Evolutionary conservation across 2,113 vertebrate genomes (phyloP).

Genomic region (Ondatra zibethicus): DNA sequence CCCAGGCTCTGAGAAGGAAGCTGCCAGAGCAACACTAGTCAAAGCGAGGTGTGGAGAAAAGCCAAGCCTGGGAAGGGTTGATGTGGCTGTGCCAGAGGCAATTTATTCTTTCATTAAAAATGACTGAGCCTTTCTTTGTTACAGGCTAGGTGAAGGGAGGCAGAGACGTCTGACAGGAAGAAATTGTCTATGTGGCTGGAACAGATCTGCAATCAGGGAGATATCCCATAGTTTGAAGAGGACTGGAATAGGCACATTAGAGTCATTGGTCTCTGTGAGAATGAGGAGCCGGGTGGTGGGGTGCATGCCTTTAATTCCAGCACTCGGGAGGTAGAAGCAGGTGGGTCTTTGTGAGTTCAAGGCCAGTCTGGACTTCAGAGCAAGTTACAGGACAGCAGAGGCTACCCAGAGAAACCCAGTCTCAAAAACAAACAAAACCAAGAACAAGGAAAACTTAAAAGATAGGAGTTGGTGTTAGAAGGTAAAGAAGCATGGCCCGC

Average conservation of each 20-base stretch:
- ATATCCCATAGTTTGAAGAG: background rate
- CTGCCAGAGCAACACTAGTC: background rate
- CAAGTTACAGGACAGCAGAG: too few species aligned
- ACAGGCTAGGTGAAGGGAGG: background rate
- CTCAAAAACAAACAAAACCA: too few species aligned
- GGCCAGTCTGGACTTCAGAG: too few species aligned
- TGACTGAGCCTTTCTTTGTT: background rate
- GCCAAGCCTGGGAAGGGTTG: background rate
- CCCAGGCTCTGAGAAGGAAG: background rate
- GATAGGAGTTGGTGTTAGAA: background rate
- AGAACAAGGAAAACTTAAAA: background rate
- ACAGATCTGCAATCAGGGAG: background rate
- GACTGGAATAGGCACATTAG: background rate
- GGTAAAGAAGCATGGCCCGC: background rate
- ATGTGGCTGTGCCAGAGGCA: background rate
- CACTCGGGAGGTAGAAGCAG: too few species aligned
- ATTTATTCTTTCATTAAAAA: background rate
- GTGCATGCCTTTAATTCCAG: too few species aligned
- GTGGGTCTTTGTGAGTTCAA: too few species aligned
- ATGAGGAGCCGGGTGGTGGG: background rate
- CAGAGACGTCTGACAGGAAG: background rate
- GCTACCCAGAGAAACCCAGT: too few species aligned
- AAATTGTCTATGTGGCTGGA: background rate
- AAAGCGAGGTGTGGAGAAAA: background rate
- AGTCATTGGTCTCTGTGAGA: background rate